Evolutionary conservation across 2,888 invertebrate genomes (phyloP).

Genomic region (Apodemia duryi): DNA sequence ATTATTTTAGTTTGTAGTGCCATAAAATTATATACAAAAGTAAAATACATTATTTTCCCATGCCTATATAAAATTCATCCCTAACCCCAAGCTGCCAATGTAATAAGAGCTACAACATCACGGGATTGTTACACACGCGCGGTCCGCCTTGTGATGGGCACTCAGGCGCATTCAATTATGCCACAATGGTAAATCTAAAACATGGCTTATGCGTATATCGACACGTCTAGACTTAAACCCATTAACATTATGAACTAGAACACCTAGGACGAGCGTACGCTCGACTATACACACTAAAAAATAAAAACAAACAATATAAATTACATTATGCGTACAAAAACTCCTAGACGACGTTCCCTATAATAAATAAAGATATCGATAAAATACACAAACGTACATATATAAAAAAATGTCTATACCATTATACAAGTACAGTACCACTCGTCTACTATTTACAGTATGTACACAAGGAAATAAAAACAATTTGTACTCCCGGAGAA

Average conservation of each 20-base stretch:
- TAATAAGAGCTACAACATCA: slow-evolving; percentile 1
- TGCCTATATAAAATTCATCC: no score
- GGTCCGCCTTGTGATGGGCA: slow-evolving; percentile 7
- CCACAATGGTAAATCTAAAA: slow-evolving; percentile 12
- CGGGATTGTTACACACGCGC: background rate
- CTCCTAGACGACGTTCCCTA: slow-evolving; percentile 53
- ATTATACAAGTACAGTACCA: slow-evolving; percentile 59
- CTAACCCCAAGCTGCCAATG: background rate
- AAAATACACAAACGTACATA: slow-evolving; percentile 72
- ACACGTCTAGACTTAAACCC: slow-evolving; percentile 48
- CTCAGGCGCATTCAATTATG: background rate
- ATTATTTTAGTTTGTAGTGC: slow-evolving; percentile 1
- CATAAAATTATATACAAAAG: slow-evolving; percentile 3
- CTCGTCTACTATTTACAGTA: slow-evolving; percentile 72
- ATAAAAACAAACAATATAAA: slow-evolving; percentile 67
- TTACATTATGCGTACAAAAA: slow-evolving; percentile 77
- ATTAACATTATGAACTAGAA: slow-evolving; percentile 52
- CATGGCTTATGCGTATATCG: slow-evolving; percentile 16
- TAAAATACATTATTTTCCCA: background rate
- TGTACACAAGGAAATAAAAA: slow-evolving; percentile 74
- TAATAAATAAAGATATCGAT: slow-evolving; percentile 71
- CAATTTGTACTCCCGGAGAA: slow-evolving; percentile 80
- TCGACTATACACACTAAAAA: slow-evolving; percentile 39
- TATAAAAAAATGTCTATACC: slow-evolving; percentile 58
- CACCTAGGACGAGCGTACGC: slow-evolving; percentile 39